Percentiles rank a stretch among this genome's conserved stretches.
phyloP scores from a whole-genome alignment of 2,888 invertebrate species.

The Melanostoma mellinum region DNA sequence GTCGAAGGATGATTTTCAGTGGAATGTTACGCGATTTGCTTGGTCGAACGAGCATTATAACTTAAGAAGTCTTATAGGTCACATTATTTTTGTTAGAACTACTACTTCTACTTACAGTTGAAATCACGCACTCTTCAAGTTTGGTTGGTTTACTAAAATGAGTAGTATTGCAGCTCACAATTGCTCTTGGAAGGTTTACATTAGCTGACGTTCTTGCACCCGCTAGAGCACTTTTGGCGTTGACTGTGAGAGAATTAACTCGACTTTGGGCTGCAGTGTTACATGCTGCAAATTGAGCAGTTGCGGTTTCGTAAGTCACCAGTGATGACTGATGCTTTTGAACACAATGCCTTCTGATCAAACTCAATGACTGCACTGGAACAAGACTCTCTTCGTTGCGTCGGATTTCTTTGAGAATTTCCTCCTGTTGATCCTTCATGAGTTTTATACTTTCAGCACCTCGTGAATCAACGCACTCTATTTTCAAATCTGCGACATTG shows the following conservation, averaged over 20 bases:
- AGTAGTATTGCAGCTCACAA: constrained; percentile 15
- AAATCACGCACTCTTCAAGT: constrained; percentile 19
- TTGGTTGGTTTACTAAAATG: neutral
- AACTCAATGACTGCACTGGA: constrained; percentile 8
- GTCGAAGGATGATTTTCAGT: too few relatives aligned
- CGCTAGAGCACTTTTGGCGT: neutral
- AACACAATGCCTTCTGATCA: constrained; percentile 25
- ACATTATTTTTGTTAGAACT: too few relatives aligned
- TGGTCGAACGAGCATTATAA: too few relatives aligned
- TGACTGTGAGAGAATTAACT: neutral
- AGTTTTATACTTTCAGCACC: constrained; percentile 13
- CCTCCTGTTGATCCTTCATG: constrained; percentile 12
- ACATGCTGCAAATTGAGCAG: neutral
- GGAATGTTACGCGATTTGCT: too few relatives aligned
- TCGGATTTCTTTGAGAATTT: constrained; percentile 16
- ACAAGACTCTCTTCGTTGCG: constrained; percentile 14
- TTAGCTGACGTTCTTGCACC: neutral
- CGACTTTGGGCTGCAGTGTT: constrained; percentile 2
- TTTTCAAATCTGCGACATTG: neutral
- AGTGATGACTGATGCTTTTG: constrained; percentile 23
- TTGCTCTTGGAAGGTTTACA: neutral
- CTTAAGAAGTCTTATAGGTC: too few relatives aligned
- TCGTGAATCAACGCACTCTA: neutral
- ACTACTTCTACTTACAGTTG: constrained; percentile 17
- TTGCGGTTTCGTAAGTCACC: neutral